These are phyloP conservation scores for Chaetops frenatus DNA, from an alignment of 2,113 vertebrate species.

Conservation along the genomic window DNA sequence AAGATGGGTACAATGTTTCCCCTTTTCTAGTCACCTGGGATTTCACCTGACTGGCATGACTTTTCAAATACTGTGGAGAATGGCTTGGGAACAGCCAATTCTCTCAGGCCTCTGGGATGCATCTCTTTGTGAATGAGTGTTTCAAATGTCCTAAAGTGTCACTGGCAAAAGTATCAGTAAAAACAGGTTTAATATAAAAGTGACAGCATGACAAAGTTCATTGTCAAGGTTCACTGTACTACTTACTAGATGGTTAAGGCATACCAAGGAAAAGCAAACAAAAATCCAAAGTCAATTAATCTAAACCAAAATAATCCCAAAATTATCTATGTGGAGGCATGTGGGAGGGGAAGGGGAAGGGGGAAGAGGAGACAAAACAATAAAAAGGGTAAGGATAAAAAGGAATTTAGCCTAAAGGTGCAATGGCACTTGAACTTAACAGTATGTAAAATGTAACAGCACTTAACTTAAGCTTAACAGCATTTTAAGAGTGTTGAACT, in stretches of 20 bases:
- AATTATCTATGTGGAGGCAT: background rate
- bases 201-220: background rate
- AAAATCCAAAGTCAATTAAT: background rate
- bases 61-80: background rate
- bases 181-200: background rate
- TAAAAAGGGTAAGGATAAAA: background rate
- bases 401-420: background rate
- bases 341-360: rapidly evolving
- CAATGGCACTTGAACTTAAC: background rate
- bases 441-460: background rate
- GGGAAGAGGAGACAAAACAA: background rate
- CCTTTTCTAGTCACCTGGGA: background rate
- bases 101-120: background rate
- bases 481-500: background rate
- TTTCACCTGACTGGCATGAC: background rate
- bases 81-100: background rate
- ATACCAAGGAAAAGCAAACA: background rate
- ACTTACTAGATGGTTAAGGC: background rate
- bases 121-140: background rate
- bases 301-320: background rate
- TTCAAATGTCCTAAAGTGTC: background rate
- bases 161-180: background rate
- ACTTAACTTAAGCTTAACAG: background rate
- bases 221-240: background rate
- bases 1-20: background rate